These are phyloP conservation scores for Tychaedon coryphoeus DNA, from an alignment of 2,113 vertebrate genomes.

Conservation along the genomic window DNA sequence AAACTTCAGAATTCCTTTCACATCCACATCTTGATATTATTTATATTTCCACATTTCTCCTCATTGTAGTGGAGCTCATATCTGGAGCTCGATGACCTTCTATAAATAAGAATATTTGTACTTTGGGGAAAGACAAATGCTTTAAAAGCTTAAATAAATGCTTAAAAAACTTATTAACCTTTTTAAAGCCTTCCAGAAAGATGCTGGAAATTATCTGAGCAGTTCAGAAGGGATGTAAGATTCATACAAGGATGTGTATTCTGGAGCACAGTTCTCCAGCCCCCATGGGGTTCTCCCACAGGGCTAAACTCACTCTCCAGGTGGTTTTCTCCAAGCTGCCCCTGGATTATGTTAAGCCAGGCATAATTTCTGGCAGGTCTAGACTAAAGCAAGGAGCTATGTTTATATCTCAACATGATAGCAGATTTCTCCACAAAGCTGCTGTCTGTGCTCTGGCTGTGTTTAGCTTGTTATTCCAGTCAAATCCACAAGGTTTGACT, in stretches of 20 bases:
- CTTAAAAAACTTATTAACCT: background rate
- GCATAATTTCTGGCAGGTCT: background rate
- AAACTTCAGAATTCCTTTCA: background rate
- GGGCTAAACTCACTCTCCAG: background rate
- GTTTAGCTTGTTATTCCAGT: background rate
- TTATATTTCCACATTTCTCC: background rate
- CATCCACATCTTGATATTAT: background rate
- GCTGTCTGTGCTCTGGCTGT: background rate
- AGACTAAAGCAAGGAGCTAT: background rate
- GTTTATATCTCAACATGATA: background rate
- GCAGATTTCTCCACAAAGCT: background rate
- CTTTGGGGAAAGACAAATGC: background rate
- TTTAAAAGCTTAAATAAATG: background rate
- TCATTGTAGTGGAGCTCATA: accelerated
- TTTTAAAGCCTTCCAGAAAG: background rate
- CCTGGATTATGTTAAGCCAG: background rate
- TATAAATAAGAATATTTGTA: background rate
- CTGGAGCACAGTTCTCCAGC: background rate
- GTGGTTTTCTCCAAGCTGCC: background rate
- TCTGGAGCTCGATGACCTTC: background rate
- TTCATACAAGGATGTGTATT: accelerated
- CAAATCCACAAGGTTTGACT: background rate
- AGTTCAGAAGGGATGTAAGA: background rate
- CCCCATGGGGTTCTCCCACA: background rate
- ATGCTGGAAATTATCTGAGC: background rate